These are phyloP conservation scores for Panthera leo DNA, from an alignment of 2,113 vertebrate species.

Conservation along the genomic window DNA sequence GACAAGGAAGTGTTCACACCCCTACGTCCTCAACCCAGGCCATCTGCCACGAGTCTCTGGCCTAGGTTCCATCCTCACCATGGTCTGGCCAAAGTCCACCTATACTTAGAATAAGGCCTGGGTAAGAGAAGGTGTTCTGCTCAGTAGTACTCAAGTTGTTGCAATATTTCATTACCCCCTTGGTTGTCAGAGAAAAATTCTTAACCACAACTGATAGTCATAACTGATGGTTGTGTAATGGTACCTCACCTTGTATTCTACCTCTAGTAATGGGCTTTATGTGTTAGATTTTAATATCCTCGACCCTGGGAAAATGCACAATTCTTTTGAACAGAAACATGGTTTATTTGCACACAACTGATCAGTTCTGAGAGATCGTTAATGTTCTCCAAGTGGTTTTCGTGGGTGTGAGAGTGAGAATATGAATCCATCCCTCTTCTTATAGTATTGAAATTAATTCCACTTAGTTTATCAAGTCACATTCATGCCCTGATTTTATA, in stretches of 20 bases:
- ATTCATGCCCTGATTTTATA: conserved; percentile 89
- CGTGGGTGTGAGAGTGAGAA: conserved; percentile 85
- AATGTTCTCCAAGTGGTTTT: conserved; percentile 84
- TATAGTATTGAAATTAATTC: conserved; percentile 88
- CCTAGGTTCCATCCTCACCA: background rate
- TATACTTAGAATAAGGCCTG: background rate
- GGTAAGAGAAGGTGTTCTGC: background rate
- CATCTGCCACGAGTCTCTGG: background rate
- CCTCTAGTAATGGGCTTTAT: background rate
- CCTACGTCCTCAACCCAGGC: background rate
- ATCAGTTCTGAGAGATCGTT: conserved; percentile 84
- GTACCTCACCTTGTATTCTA: background rate
- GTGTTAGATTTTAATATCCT: background rate
- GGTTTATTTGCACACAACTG: conserved; percentile 88
- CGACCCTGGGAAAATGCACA: background rate
- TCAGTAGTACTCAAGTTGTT: background rate
- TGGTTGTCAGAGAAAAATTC: conserved; percentile 14
- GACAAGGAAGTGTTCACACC: background rate
- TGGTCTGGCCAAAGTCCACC: background rate
- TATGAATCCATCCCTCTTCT: conserved; percentile 83
- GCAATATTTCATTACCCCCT: background rate
- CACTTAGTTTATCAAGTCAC: conserved; percentile 91
- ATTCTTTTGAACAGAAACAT: conserved; percentile 57
- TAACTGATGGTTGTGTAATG: background rate
- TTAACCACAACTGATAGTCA: background rate